A percentile compares a stretch with the other conserved stretches of the same genome.
These are phyloP conservation scores for Chroicocephalus ridibundus DNA, from an alignment of 2,113 vertebrate genomes.

Conservation along the genomic window DNA sequence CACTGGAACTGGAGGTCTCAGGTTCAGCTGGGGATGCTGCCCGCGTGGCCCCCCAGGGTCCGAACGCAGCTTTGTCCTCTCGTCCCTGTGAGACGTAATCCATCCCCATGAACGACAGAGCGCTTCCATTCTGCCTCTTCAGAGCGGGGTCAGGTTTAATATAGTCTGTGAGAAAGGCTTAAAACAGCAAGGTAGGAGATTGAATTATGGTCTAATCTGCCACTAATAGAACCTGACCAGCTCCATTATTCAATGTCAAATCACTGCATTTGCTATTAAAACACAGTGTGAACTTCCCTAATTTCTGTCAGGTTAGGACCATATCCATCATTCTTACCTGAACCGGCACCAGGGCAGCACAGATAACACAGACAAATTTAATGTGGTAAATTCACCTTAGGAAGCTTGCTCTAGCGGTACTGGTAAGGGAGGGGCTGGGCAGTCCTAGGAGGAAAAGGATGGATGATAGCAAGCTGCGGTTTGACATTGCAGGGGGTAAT, in stretches of 20 bases:
- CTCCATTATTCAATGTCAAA: conserved; percentile 64
- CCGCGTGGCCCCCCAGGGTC: rapidly evolving
- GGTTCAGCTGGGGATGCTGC: background rate
- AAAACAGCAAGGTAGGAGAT: conserved; percentile 50
- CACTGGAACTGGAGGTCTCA: background rate
- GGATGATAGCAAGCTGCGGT: conserved; percentile 24
- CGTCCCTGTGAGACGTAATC: background rate
- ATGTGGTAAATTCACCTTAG: conserved; percentile 48
- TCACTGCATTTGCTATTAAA: conserved; percentile 58
- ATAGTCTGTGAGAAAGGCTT: conserved; percentile 37
- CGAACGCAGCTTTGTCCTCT: background rate
- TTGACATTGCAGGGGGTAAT: conserved; percentile 44
- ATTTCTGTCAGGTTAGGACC: conserved; percentile 58
- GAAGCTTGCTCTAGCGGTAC: background rate
- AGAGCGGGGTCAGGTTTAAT: conserved; percentile 45
- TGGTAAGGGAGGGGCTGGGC: conserved; percentile 36
- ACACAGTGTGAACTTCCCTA: conserved; percentile 52
- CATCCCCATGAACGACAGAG: rapidly evolving
- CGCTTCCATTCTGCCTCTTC: background rate
- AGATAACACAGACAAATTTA: conserved; percentile 59
- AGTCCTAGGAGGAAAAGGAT: conserved; percentile 58
- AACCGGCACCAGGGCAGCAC: background rate
- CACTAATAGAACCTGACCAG: conserved; percentile 62
- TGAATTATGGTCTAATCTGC: conserved; percentile 66
- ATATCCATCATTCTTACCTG: conserved; percentile 57